Base-by-base conservation (phyloP, 2,113 vertebrate genomes). In the Poecile atricapillus region DNA sequence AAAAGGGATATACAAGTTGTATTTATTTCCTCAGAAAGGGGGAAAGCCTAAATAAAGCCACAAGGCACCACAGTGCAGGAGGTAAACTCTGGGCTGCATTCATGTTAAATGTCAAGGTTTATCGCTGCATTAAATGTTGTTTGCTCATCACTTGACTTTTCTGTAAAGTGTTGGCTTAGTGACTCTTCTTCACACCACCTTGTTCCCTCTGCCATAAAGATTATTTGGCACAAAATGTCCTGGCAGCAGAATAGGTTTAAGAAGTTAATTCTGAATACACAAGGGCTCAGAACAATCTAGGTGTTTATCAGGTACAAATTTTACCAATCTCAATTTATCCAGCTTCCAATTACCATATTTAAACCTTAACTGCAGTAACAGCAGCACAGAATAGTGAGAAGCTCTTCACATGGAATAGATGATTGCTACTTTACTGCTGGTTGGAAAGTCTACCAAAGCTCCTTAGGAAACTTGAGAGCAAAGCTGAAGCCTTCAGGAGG, bases 401-500 rank as follows among this genome's bases (percentile, higher is more conserved):
- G 50, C 49, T 62, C n/a, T 73, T 88, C 43, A 20, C n/a, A 7
- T 17, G 67, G 50, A 91, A 76, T 0, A 89, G 65, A 43, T 27
- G 9, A 78, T 8, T 25, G 28, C 15, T 83, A 12, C 70, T 91
- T 62, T 25, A 58, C 14, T 70, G 28, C 27, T 39, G 28, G 39
- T 25, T 59, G 84, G 50, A 58, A 83, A 87, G 28, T 44, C 65
- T 50, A 60, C 53, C 59, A 65, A 84, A 90, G 47, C 24, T 83
- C 41, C 55, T 47, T 22, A 73, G 79, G 69, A 53, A 87, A 77
- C 60, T 31, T n/a, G 12, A 92, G 37, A 84, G 64, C 37, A 90
- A 91, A 83, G 59, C 50, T 33, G 31, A 92, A 90, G 41, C 65
- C 46, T 90, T 94, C 73, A 58, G n/a, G 41, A 81, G 35, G 17